Conservation (phyloP, 2,113 vertebrate species). For the Gymnobelideus leadbeateri region DNA sequence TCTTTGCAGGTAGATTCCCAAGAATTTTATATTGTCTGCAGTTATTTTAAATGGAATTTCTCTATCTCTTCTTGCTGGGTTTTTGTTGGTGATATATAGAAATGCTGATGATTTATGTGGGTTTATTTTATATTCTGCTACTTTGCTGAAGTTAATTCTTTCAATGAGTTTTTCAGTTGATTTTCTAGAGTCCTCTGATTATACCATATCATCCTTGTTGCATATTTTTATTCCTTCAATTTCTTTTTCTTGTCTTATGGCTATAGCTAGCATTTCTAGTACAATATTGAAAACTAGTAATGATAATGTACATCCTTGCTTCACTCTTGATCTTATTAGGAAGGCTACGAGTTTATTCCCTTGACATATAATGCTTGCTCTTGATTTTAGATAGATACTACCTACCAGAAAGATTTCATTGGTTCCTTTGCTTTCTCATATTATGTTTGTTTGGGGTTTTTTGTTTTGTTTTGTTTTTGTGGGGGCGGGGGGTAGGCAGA, state of each 20-base stretch:
- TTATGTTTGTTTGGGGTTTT: too few relatives aligned
- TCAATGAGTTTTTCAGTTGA: background rate
- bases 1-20: background rate
- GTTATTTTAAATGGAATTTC: background rate
- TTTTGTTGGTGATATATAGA: background rate
- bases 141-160: background rate
- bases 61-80: background rate
- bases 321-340: background rate
- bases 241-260: background rate
- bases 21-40: background rate
- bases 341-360: background rate
- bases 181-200: background rate
- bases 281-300: background rate
- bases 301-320: background rate
- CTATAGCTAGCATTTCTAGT: background rate
- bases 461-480: too few relatives aligned
- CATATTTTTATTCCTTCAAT: background rate
- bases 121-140: background rate
- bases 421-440: background rate
- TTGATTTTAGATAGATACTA: too few relatives aligned
- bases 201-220: background rate
- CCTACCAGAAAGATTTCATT: too few relatives aligned
- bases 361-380: background rate
- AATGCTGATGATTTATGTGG: background rate
- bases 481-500: too few relatives aligned